Percentiles rank a stretch among this genome's conserved stretches.
phyloP scores from a whole-genome alignment of 2,888 invertebrate species.

The Zonitis immaculata region DNA sequence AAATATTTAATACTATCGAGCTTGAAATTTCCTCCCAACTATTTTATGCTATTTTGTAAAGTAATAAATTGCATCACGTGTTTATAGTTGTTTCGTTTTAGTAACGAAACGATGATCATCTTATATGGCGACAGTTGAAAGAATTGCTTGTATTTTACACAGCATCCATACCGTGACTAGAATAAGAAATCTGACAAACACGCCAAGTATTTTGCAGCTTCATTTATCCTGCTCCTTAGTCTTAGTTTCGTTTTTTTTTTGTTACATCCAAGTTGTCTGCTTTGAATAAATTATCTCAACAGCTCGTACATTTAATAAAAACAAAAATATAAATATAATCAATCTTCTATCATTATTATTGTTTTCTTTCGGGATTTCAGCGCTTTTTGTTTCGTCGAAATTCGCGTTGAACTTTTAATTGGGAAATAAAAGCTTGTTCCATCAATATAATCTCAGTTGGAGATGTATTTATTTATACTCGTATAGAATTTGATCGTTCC shows the following conservation, averaged over 20 bases:
- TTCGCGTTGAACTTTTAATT: slow-evolving; percentile 18
- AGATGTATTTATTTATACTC: slow-evolving; percentile 26
- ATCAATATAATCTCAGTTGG: slow-evolving; percentile 25
- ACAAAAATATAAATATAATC: not conserved
- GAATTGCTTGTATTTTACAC: slow-evolving; percentile 29
- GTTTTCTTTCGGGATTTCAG: not conserved
- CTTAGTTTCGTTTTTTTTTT: slow-evolving; percentile 25
- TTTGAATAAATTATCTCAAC: not conserved
- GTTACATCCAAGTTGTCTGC: too few species aligned
- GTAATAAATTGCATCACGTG: too few species aligned
- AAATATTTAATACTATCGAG: slow-evolving; percentile 19
- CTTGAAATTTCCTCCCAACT: slow-evolving; percentile 1
- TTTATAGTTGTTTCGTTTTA: slow-evolving; percentile 11
- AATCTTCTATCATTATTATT: not conserved
- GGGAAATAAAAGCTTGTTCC: slow-evolving; percentile 12
- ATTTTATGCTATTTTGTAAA: too few species aligned
- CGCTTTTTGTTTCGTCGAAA: slow-evolving; percentile 15
- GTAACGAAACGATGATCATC: slow-evolving; percentile 15
- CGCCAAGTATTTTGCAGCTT: slow-evolving; percentile 28
- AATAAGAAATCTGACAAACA: slow-evolving; percentile 33
- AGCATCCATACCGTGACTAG: slow-evolving; percentile 29
- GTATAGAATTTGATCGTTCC: slow-evolving; percentile 31
- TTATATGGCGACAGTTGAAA: slow-evolving; percentile 26
- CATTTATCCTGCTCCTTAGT: slow-evolving; percentile 18
- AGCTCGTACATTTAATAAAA: not conserved